Percentiles rank a stretch among this genome's conserved stretches.
These are phyloP conservation scores for Heliothis subflexa DNA, from an alignment of 1,140 invertebrate genomes.

Conservation along the genomic window DNA sequence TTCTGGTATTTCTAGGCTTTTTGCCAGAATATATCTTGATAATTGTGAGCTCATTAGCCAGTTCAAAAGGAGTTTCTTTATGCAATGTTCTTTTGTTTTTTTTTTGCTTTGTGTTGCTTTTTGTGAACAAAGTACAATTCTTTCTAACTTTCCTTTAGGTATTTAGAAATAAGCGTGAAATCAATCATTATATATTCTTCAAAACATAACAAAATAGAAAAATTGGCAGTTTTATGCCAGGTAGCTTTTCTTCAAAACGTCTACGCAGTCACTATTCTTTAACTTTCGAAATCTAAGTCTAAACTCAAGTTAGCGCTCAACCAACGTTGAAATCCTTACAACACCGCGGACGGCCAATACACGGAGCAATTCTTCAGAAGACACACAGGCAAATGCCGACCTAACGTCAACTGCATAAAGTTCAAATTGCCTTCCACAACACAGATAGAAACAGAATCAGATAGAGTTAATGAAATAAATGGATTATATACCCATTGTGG, in stretches of 20 bases:
- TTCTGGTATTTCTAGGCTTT: conserved; percentile 22
- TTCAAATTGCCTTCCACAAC: conserved; percentile 12
- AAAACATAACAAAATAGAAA: too few species aligned
- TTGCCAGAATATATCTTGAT: background rate
- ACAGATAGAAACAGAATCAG: conserved; percentile 22
- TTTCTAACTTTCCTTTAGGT: too few species aligned
- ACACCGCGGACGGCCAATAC: conserved; percentile 56
- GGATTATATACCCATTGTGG: conserved; percentile 52
- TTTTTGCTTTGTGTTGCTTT: background rate
- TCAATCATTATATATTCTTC: too few species aligned
- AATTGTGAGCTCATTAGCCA: conserved; percentile 18
- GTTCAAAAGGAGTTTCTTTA: conserved; percentile 5
- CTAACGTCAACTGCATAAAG: conserved; percentile 32
- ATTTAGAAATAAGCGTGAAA: too few species aligned
- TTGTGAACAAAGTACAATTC: background rate
- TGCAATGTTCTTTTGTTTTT: background rate
- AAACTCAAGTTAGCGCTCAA: conserved; percentile 51
- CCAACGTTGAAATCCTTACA: conserved; percentile 64
- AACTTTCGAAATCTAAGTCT: conserved; percentile 35
- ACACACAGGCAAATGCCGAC: conserved; percentile 48
- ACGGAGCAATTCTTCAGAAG: conserved; percentile 42
- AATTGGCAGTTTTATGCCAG: background rate
- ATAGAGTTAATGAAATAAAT: conserved; percentile 52
- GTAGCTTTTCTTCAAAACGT: background rate
- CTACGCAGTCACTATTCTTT: background rate